Percentiles rank a stretch among this genome's conserved stretches.
Conservation (phyloP, 1,140 invertebrate species). For the Chymomyza costata region DNA sequence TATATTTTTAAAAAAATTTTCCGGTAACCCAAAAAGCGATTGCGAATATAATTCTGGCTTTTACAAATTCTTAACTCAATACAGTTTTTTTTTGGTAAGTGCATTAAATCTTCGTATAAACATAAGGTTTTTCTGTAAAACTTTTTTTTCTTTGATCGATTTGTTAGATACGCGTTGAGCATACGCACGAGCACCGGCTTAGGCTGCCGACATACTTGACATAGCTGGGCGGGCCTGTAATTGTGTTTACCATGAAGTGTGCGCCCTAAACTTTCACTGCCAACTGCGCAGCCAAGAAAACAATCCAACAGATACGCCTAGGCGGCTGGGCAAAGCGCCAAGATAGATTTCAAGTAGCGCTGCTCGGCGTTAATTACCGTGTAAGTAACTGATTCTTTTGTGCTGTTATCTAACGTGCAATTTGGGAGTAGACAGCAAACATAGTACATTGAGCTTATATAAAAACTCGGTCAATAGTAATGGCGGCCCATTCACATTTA, state of each 20-base stretch:
- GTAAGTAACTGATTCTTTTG: too few relatives aligned
- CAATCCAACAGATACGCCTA: conserved; percentile 34
- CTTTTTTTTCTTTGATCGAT: conserved; percentile 38
- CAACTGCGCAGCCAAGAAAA: conserved; percentile 20
- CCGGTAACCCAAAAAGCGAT: too few relatives aligned
- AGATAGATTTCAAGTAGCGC: background rate
- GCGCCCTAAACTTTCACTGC: conserved; percentile 67
- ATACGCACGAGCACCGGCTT: conserved; percentile 24
- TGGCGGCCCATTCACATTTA: too few relatives aligned
- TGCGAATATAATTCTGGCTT: too few relatives aligned
- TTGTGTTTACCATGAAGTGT: conserved; percentile 33
- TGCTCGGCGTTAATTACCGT: too few relatives aligned
- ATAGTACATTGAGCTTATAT: conserved; percentile 17
- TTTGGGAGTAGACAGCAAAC: conserved; percentile 2
- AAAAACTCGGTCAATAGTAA: background rate
- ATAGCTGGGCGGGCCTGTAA: conserved; percentile 1
- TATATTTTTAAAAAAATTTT: too few relatives aligned
- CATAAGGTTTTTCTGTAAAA: conserved; percentile 31
- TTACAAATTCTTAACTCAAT: too few relatives aligned
- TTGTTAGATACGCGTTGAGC: conserved; percentile 57
- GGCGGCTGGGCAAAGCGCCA: conserved; percentile 19
- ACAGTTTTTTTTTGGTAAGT: too few relatives aligned
- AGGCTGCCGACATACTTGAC: conserved; percentile 16
- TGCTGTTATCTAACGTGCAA: too few relatives aligned
- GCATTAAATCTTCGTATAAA: too few relatives aligned